Conservation (phyloP, 2,888 invertebrate genomes). For the Diaprepes abbreviatus region DNA sequence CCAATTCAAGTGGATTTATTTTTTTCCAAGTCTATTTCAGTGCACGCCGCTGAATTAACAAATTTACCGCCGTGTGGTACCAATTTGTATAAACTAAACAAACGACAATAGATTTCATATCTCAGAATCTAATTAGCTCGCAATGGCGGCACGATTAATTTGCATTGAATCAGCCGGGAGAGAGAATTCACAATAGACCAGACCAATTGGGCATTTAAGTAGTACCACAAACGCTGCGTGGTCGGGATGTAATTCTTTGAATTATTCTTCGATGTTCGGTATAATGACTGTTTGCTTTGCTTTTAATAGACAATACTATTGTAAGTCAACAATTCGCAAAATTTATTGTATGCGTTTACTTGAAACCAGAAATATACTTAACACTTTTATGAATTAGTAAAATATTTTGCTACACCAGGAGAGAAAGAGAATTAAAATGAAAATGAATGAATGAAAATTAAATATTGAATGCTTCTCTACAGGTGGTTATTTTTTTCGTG, state of each 20-base stretch:
- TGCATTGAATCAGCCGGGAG: constrained; percentile 63
- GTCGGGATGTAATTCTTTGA: constrained; percentile 23
- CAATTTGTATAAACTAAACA: constrained; percentile 60
- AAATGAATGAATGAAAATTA: too few species aligned
- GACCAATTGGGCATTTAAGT: constrained; percentile 42
- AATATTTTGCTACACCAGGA: too few species aligned
- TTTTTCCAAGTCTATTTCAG: neutral
- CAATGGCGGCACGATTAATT: constrained; percentile 63
- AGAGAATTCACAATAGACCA: constrained; percentile 37
- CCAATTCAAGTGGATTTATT: too few species aligned
- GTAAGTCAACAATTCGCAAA: too few species aligned
- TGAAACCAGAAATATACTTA: too few species aligned
- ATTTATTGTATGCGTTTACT: too few species aligned
- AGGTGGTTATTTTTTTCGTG: too few species aligned
- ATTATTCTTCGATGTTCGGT: constrained; percentile 4
- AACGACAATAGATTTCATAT: constrained; percentile 63
- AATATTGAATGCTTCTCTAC: too few species aligned
- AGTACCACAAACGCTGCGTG: constrained; percentile 38
- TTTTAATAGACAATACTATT: neutral
- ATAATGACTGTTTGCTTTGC: neutral
- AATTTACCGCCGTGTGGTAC: constrained; percentile 48
- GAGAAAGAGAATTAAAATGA: too few species aligned
- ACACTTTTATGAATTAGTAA: too few species aligned
- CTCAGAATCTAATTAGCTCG: constrained; percentile 62
- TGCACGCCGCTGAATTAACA: neutral